Conservation (phyloP, 2,113 vertebrate genomes). For the Mirza zaza region DNA sequence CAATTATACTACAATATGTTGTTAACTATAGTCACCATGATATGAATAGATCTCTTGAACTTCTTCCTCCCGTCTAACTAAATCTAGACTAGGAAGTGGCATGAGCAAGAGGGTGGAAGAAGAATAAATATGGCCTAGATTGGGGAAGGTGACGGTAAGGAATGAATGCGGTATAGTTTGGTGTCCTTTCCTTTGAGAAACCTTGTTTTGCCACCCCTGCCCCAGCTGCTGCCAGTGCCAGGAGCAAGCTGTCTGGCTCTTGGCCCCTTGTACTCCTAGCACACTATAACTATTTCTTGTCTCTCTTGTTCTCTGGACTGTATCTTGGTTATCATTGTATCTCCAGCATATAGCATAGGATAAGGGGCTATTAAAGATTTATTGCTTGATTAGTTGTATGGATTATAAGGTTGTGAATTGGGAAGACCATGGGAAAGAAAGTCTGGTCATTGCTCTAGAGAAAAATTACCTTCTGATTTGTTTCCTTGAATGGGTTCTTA, state of each 20-base stretch:
- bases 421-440: not conserved
- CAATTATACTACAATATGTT: not conserved
- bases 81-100: not conserved
- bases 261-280: not conserved
- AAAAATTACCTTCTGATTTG: not conserved
- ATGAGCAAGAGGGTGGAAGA: not conserved
- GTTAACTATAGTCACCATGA: not conserved
- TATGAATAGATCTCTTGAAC: not conserved
- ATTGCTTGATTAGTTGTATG: not conserved
- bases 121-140: not conserved
- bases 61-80: not conserved
- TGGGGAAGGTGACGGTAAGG: not conserved
- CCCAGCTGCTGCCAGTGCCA: not conserved
- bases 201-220: not conserved
- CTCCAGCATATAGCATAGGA: not conserved
- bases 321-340: not conserved
- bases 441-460: not conserved
- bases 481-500: not conserved
- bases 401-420: not conserved
- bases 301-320: not conserved
- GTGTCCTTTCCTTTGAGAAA: not conserved
- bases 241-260: not conserved
- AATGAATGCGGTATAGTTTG: not conserved
- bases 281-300: not conserved
- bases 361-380: not conserved